A percentile compares a stretch with the other conserved stretches of the same genome.
These are phyloP conservation scores for Lamprologus tigripictilis DNA, from an alignment of 2,113 vertebrate species.

Conservation along the genomic window DNA sequence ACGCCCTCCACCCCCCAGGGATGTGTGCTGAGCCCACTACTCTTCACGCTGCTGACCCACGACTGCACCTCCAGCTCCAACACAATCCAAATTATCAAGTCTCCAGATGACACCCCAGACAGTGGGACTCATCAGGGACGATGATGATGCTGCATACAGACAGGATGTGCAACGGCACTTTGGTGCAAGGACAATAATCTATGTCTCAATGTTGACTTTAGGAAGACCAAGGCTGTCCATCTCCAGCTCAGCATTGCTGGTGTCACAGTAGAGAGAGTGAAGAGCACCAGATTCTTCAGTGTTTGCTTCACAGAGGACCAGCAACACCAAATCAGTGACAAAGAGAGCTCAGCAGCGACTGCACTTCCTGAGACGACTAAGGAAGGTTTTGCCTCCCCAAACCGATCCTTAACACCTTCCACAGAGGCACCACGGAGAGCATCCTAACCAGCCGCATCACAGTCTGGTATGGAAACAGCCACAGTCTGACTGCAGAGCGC, in stretches of 20 bases:
- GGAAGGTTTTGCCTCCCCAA: neutral
- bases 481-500: neutral
- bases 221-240: neutral
- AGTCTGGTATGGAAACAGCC: neutral
- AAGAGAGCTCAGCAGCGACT: neutral
- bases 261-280: neutral
- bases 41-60: neutral
- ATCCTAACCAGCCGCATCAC: fast-evolving
- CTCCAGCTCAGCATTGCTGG: neutral
- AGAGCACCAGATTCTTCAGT: neutral
- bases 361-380: neutral
- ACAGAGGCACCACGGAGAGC: fast-evolving
- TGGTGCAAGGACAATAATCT: neutral
- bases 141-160: neutral
- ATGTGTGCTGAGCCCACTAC: neutral
- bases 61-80: neutral
- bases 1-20: fast-evolving
- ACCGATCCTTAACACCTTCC: neutral
- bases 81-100: neutral
- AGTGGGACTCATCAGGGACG: neutral
- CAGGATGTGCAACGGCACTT: neutral
- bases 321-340: neutral
- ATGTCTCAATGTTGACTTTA: neutral
- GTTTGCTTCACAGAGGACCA: neutral
- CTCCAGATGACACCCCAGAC: neutral